Evolutionary conservation across 2,888 invertebrate genomes (phyloP), one percentile per base, ranked within the genome.

Genomic region (Therioaphis trifolii): DNA sequence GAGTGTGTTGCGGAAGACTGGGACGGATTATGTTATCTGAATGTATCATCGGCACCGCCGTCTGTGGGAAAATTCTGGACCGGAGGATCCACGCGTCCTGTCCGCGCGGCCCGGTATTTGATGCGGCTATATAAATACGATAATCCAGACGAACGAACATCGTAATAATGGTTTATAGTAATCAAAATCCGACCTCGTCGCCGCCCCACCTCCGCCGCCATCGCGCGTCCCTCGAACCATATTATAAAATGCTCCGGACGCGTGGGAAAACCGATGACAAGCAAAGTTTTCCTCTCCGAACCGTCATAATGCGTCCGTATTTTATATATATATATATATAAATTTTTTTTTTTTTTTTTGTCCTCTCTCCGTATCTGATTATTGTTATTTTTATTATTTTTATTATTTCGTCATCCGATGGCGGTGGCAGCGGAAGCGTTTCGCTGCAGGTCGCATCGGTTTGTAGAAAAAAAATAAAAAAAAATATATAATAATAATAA

Each of bases 121-220:
- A 80, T 61, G 61, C 72, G 58, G 61, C 80, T 72, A 72, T 80
- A 80, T 71, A 80, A 80, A 58, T 80, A 72, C 80, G 72, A 80
- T 80, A 80, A 80, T 80, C 80, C 80, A 43, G 80, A 80, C 80
- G 80, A 80, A 80, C 49, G 80, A 80, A 80, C 72, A 80, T 61
- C 61, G 55, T 46, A 80, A 72, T 80, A 72, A 80, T 72, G 80
- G 80, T 72, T 72, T 49, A 61, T 80, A 80, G 58, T 80, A 80
- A 80, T 71, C 80, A 14, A 66, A 63, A 77, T 66, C 29, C 76
- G 46, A 61, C 75, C 75, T 40, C 43, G 40, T 21, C n/a, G 4
- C 0, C 46, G 24, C 29, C 5, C 52, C 4, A 9, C 14, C 21
- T 9, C 5, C 63, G 18, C 35, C 43, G n/a, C 3, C 74, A 15